A percentile compares a stretch with the other conserved stretches of the same genome.
These are phyloP conservation scores for Epinephelus fuscoguttatus DNA, from an alignment of 2,113 vertebrate genomes.

Conservation along the genomic window DNA sequence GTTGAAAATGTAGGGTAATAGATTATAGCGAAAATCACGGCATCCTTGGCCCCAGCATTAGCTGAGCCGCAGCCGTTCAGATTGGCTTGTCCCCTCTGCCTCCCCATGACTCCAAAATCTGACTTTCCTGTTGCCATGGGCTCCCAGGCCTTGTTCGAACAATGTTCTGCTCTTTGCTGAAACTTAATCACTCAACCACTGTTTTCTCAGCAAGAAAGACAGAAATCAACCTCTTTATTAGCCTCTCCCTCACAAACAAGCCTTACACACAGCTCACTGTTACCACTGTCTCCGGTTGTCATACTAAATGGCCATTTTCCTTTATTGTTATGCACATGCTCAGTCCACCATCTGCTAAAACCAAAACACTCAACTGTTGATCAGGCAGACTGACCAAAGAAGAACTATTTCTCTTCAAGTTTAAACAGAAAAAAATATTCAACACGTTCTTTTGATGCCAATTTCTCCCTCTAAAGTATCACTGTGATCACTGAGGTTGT, in stretches of 20 bases:
- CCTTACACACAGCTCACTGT: conserved; percentile 23
- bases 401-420: neutral
- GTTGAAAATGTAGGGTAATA: conserved; percentile 60
- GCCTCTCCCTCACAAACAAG: conserved; percentile 4
- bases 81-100: conserved; percentile 50
- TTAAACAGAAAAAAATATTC: neutral
- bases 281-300: conserved; percentile 35
- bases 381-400: conserved; percentile 7
- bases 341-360: conserved; percentile 9
- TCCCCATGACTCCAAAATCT: conserved; percentile 29
- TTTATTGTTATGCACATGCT: conserved; percentile 40
- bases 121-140: conserved; percentile 80
- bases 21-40: conserved; percentile 31
- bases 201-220: conserved; percentile 63
- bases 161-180: conserved; percentile 81
- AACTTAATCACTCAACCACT: conserved; percentile 73
- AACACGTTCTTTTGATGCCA: conserved; percentile 24
- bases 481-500: conserved; percentile 14
- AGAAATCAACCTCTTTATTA: conserved; percentile 64
- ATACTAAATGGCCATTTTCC: conserved; percentile 35
- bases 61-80: conserved; percentile 40
- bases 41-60: conserved; percentile 10
- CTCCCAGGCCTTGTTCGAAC: conserved; percentile 74
- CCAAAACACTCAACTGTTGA: conserved; percentile 30
- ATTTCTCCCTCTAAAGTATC: conserved; percentile 10